Evolutionary conservation across 2,888 invertebrate genomes (phyloP), one percentile per base, ranked within the genome.

Genomic region (Colletes collaris): DNA sequence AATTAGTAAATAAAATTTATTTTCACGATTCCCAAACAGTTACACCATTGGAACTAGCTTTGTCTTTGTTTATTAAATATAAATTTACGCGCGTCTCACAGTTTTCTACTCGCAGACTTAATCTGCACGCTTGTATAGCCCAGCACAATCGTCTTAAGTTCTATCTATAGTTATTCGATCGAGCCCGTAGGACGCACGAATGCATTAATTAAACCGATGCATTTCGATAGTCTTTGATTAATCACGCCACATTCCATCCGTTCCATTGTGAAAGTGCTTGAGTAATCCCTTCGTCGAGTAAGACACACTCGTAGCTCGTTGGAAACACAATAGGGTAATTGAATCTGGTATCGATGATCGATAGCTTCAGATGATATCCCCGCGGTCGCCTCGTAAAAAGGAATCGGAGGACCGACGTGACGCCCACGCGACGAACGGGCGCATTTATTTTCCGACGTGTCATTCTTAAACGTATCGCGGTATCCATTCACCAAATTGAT

Each of bases 281-380:
- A 71, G 62, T 56, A 75, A 72, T 78, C 80, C 56, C 82, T n/a
- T 50, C 49, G 63, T 40, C 52, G 63, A 72, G 77, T 79, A 84
- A 85, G 84, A 84, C 79, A 82, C 82, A 79, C 62, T 78, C 83
- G 76, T 55, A 78, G 70, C 70, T 55, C 77, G 76, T 50, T 50
- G 56, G 70, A 62, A 81, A 79, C 74, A 86, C 86, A 86, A 86
- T 86, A 79, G 85, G 83, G 81, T 86, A 86, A 86, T 83, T 85
- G 86, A 86, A 85, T 86, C 79, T 69, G 75, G 76, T 83, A 81
- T 83, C 76, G 87, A 78, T 86, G 85, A 86, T 85, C 86, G 83
- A 84, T 86, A 74, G 84, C 81, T 73, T 73, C 81, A n/a, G 80
- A 82, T 80, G 78, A 82, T 79, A 79, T 71, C 76, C 74, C 64